A percentile compares a stretch with the other conserved stretches of the same genome.
These are phyloP conservation scores for Acholoe squamosa DNA, from an alignment of 2,888 invertebrate genomes.

Conservation along the genomic window DNA sequence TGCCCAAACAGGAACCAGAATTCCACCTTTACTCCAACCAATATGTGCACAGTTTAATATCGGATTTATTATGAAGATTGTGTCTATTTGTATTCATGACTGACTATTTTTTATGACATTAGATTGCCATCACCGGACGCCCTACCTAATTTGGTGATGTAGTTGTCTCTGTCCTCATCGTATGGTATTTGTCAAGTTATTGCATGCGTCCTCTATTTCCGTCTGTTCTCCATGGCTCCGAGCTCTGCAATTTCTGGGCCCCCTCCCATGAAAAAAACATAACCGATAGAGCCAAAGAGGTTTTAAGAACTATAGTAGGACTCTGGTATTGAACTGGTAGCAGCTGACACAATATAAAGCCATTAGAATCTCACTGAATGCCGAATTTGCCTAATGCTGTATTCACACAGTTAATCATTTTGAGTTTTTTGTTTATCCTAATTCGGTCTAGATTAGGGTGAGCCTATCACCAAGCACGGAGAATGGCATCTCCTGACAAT, in stretches of 20 bases:
- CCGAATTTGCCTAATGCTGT: slow-evolving; percentile 6
- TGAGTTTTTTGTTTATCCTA: background rate
- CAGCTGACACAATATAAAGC: background rate
- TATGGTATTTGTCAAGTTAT: slow-evolving; percentile 1
- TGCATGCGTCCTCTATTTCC: background rate
- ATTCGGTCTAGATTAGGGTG: background rate
- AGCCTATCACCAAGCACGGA: background rate
- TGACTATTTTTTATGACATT: background rate
- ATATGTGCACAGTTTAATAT: slow-evolving; percentile 23
- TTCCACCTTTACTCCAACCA: background rate
- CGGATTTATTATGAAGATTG: slow-evolving; percentile 31
- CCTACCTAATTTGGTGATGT: background rate
- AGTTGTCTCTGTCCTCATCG: background rate
- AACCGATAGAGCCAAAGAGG: too few relatives aligned
- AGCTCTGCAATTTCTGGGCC: background rate
- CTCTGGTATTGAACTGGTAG: background rate
- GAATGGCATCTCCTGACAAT: background rate
- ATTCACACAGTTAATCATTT: slow-evolving; percentile 33
- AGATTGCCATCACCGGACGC: background rate
- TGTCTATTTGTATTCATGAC: slow-evolving; percentile 34
- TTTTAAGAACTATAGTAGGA: background rate
- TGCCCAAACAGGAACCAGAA: too few relatives aligned
- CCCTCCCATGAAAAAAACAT: background rate
- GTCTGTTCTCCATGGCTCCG: background rate
- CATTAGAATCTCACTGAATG: background rate